phyloP scores from a whole-genome alignment of 2,797 vertebrate genomes.

The Sebastes steindachneri region DNA sequence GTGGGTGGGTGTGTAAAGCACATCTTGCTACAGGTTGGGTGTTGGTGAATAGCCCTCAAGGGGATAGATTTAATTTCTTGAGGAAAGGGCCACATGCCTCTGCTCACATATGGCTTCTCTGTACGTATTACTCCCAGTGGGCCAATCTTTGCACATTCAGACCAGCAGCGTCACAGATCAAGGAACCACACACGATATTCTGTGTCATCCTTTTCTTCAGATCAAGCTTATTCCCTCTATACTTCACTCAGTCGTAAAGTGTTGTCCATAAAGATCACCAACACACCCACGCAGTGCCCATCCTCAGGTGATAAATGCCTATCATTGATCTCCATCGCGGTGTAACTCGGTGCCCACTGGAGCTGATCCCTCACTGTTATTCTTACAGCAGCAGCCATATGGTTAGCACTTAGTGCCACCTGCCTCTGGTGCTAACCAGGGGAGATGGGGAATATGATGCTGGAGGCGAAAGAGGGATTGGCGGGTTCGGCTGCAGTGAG shows the following conservation, averaged over 20 bases:
- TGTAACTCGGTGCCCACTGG: conserved; percentile 57
- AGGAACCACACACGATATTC: background rate
- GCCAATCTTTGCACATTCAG: conserved; percentile 47
- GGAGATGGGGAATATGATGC: conserved; percentile 50
- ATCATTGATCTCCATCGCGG: conserved; percentile 76
- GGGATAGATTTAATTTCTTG: conserved; percentile 71
- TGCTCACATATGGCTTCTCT: conserved; percentile 53
- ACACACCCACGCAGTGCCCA: conserved; percentile 44
- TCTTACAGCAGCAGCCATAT: conserved; percentile 77
- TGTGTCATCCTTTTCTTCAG: background rate
- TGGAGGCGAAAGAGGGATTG: conserved; percentile 21
- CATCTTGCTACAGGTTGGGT: conserved; percentile 46
- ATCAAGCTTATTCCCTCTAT: conserved; percentile 19
- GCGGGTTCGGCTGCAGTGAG: conserved; percentile 55
- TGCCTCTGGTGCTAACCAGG: conserved; percentile 70
- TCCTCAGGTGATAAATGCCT: conserved; percentile 75
- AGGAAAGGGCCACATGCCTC: conserved; percentile 56
- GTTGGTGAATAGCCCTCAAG: conserved; percentile 60
- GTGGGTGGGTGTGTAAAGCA: background rate
- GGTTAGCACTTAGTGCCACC: conserved; percentile 77
- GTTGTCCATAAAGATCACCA: conserved; percentile 52
- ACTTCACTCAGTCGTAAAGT: conserved; percentile 38
- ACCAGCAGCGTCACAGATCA: conserved; percentile 29
- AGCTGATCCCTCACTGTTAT: conserved; percentile 74
- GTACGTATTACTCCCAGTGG: conserved; percentile 49